A percentile compares a stretch with the other conserved stretches of the same genome.
These are phyloP conservation scores for Pelecanoides urinatrix DNA, from an alignment of 2,113 vertebrate genomes.

Conservation along the genomic window DNA sequence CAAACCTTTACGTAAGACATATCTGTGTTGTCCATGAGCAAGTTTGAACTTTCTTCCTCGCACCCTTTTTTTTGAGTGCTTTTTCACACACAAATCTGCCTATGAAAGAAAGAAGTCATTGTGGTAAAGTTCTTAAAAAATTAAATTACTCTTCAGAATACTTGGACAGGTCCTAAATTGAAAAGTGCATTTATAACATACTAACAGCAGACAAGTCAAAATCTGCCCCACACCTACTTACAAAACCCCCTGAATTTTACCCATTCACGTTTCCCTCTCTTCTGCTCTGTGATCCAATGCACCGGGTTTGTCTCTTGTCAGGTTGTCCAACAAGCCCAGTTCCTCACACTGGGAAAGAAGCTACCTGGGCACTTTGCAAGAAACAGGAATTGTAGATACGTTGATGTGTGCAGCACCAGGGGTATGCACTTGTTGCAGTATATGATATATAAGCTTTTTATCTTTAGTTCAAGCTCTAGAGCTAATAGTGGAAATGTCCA, in stretches of 20 bases:
- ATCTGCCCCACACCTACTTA: background rate
- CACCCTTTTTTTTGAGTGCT: background rate
- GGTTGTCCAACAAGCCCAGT: background rate
- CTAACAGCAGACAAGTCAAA: background rate
- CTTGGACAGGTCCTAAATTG: background rate
- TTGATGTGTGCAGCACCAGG: accelerated
- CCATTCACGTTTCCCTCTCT: background rate
- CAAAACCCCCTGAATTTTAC: background rate
- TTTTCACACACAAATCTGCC: background rate
- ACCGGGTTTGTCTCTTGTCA: accelerated
- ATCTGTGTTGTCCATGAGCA: background rate
- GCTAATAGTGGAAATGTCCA: background rate
- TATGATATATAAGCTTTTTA: background rate
- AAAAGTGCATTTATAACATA: background rate
- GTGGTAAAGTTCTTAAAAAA: background rate
- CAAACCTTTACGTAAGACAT: background rate
- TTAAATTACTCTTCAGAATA: background rate
- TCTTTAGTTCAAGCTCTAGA: background rate
- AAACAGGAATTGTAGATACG: background rate
- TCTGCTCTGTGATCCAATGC: background rate
- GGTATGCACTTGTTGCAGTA: accelerated
- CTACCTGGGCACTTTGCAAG: background rate
- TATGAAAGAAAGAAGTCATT: background rate
- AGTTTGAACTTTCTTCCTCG: background rate
- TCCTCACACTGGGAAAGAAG: background rate